Percentiles rank a stretch among this genome's conserved stretches.
These are phyloP conservation scores for Sitta europaea DNA, from an alignment of 2,113 vertebrate genomes.

Conservation along the genomic window DNA sequence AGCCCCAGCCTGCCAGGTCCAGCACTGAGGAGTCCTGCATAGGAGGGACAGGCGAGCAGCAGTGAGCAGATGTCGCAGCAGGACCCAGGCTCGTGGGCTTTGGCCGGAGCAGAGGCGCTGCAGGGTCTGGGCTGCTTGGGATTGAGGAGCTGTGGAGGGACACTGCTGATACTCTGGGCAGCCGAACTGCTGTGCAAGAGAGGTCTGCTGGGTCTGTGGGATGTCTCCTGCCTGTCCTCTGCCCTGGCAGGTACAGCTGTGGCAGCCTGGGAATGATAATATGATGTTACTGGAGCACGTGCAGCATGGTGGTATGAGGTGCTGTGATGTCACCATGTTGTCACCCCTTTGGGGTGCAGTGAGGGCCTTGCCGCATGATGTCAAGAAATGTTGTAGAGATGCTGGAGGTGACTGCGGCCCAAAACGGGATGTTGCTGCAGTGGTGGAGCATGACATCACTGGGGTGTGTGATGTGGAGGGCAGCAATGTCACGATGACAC, in stretches of 20 bases:
- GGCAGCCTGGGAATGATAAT: background rate
- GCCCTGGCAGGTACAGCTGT: background rate
- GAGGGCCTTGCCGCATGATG: background rate
- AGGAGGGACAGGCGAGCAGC: background rate
- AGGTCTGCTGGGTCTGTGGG: background rate
- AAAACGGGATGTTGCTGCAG: background rate
- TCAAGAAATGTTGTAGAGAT: rapidly evolving
- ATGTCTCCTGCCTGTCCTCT: background rate
- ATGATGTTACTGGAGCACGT: background rate
- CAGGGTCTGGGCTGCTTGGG: background rate
- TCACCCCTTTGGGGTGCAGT: background rate
- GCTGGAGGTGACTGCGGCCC: background rate
- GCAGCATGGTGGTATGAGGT: background rate
- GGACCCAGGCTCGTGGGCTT: background rate
- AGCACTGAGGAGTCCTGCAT: background rate
- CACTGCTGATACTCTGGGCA: background rate
- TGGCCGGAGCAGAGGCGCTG: background rate
- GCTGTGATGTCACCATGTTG: background rate
- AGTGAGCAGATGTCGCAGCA: background rate
- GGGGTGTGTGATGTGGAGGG: background rate
- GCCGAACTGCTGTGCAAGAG: background rate
- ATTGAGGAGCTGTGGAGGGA: background rate
- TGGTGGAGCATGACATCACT: background rate
- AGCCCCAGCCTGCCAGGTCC: conserved; percentile 4
- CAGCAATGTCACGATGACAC: background rate